Conservation (phyloP, 92 coral and sea anemone species). For the Phenganax subtilis region DNA sequence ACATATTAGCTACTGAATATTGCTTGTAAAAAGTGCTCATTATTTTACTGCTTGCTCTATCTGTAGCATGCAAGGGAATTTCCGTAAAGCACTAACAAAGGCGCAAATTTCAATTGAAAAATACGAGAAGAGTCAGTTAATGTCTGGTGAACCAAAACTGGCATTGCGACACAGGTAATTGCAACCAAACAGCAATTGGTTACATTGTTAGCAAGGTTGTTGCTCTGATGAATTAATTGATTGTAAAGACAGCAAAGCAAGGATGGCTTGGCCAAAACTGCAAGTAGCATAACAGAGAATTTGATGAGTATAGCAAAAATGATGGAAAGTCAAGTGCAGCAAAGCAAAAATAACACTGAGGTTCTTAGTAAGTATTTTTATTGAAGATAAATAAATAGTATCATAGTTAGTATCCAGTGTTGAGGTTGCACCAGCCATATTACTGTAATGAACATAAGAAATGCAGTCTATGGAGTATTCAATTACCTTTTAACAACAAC, state of each 20-base stretch:
- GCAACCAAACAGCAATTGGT: neutral
- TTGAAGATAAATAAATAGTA: too few relatives aligned
- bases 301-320: constrained; percentile 74
- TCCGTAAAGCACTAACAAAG: constrained; percentile 75
- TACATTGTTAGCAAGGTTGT: neutral
- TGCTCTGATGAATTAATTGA: neutral
- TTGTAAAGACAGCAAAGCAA: constrained; percentile 67
- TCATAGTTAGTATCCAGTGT: too few relatives aligned
- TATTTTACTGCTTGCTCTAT: neutral
- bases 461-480: too few relatives aligned
- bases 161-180: constrained; percentile 67
- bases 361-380: constrained; percentile 53
- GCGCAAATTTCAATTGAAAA: constrained; percentile 77
- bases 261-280: constrained; percentile 76
- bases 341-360: constrained; percentile 68
- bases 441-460: too few relatives aligned
- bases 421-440: too few relatives aligned
- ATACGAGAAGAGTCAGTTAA: constrained; percentile 69
- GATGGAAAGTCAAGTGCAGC: constrained; percentile 83
- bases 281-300: constrained; percentile 83
- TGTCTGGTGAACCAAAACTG: constrained; percentile 53
- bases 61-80: constrained; percentile 72
- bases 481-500: too few relatives aligned
- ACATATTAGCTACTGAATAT: too few relatives aligned
- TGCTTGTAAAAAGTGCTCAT: too few relatives aligned